These are phyloP conservation scores for Zaprionus capensis DNA, from an alignment of 1,140 invertebrate genomes.

Conservation along the genomic window DNA sequence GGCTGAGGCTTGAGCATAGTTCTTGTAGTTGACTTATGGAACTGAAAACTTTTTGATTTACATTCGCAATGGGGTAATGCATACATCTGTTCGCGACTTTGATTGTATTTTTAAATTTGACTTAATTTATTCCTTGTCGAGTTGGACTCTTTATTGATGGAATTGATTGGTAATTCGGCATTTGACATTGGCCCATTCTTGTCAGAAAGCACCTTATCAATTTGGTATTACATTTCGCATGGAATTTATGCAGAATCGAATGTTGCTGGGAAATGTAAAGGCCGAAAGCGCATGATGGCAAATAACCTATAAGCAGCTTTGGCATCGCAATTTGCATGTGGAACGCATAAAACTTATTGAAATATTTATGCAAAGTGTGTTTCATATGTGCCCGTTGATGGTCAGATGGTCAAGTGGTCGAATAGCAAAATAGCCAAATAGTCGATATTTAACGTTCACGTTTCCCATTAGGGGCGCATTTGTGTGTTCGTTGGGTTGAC, in stretches of 20 bases:
- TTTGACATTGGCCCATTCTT: background rate
- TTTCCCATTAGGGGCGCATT: background rate
- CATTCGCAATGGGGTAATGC: background rate
- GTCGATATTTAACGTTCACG: background rate
- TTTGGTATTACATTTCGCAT: conserved; percentile 10
- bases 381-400: background rate
- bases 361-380: conserved; percentile 55
- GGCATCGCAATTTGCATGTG: conserved; percentile 51
- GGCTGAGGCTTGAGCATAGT: background rate
- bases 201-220: background rate
- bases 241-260: conserved; percentile 4
- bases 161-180: background rate
- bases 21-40: background rate
- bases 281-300: conserved; percentile 13
- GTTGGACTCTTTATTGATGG: background rate
- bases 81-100: background rate
- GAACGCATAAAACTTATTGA: conserved; percentile 45
- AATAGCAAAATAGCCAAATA: background rate
- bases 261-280: background rate
- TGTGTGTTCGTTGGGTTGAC: conserved; percentile 2
- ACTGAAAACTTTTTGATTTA: background rate
- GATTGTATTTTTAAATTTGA: background rate
- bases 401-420: conserved; percentile 1
- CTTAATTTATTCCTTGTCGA: background rate
- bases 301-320: conserved; percentile 63